phyloP scores from a whole-genome alignment of 1,140 invertebrate species.

The Cotesia typhae region DNA sequence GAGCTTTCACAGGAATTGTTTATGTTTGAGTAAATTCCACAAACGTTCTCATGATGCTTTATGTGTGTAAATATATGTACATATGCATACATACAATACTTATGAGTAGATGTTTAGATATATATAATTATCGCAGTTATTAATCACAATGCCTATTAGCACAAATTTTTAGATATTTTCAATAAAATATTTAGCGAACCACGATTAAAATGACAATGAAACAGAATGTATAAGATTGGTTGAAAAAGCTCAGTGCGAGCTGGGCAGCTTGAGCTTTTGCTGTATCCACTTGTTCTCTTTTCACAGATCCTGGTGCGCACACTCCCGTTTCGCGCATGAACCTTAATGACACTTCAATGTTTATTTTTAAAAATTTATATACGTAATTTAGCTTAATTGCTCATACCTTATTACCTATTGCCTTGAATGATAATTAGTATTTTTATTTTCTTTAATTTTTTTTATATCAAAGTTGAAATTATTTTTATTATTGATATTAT shows the following conservation, averaged over 20 bases:
- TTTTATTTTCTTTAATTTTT: too few relatives aligned
- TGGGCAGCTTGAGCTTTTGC: slow-evolving; percentile 7
- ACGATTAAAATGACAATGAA: background rate
- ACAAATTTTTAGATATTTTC: background rate
- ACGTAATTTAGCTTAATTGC: background rate
- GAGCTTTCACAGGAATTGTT: slow-evolving; percentile 1
- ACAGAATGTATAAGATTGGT: background rate
- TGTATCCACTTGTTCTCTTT: slow-evolving; percentile 1
- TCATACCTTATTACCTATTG: too few relatives aligned
- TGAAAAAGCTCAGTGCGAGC: slow-evolving; percentile 6
- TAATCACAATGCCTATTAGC: background rate
- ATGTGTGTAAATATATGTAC: background rate
- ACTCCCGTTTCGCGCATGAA: slow-evolving; percentile 10
- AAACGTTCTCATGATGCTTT: slow-evolving; percentile 6
- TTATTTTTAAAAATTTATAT: slow-evolving; percentile 13
- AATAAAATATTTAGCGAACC: background rate
- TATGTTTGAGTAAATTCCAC: background rate
- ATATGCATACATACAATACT: too few relatives aligned
- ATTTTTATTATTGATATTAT: background rate
- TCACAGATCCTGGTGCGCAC: slow-evolving; percentile 1
- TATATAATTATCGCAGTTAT: background rate
- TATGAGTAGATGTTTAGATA: too few relatives aligned
- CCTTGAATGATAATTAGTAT: too few relatives aligned
- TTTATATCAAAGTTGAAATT: background rate
- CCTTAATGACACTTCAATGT: background rate